phyloP scores from a whole-genome alignment of 2,888 invertebrate species.

The Lepidochitona cinerea region DNA sequence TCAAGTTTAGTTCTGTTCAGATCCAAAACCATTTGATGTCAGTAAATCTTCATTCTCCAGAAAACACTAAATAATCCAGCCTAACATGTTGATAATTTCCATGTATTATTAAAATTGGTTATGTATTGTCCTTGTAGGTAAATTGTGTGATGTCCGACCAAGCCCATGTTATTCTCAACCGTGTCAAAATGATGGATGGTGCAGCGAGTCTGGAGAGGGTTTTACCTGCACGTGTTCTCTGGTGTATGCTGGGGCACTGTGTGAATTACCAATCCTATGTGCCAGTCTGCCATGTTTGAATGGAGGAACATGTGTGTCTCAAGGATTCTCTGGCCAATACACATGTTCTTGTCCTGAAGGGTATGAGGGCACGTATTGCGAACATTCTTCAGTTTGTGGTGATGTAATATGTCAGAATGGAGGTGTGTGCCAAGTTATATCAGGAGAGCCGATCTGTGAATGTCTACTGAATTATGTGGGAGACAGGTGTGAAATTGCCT shows the following conservation, averaged over 20 bases:
- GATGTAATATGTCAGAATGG: conserved; percentile 18
- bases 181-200: conserved; percentile 42
- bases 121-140: conserved; percentile 23
- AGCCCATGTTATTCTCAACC: conserved; percentile 40
- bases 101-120: neutral
- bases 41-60: no score
- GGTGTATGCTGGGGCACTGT: conserved; percentile 10
- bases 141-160: conserved; percentile 27
- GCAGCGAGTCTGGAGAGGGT: conserved; percentile 23
- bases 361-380: conserved; percentile 24
- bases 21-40: no score
- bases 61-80: no score
- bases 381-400: conserved; percentile 11
- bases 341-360: conserved; percentile 25
- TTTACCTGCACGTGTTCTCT: conserved; percentile 6
- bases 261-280: conserved; percentile 32
- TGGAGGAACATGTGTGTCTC: conserved; percentile 40
- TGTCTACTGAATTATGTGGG: conserved; percentile 34
- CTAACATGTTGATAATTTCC: no score
- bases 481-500: conserved; percentile 34
- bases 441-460: conserved; percentile 23
- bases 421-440: conserved; percentile 22
- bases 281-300: conserved; percentile 52
- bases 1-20: no score
- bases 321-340: conserved; percentile 10